Evolutionary conservation across 2,888 invertebrate genomes (phyloP), one percentile per base, ranked within the genome.

Genomic region (Melinaea marsaeus): DNA sequence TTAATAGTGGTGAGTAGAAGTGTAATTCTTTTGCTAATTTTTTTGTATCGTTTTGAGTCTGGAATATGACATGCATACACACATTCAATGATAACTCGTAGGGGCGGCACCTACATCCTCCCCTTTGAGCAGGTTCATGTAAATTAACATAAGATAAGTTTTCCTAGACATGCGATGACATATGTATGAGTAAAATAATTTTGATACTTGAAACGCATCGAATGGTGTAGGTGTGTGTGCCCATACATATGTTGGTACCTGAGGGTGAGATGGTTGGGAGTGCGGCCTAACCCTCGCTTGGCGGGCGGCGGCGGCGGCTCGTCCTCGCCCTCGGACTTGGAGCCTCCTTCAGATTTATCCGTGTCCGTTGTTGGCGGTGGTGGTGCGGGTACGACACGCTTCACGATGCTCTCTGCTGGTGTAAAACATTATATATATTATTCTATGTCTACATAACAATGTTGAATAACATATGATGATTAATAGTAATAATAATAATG

Each of bases 251-350:
- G 84, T 81, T 77, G 75, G 77, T 83, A 95, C 95, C 95, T 95
- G 86, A 96, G 91, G 70, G 96, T 97, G 87, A 98, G 93, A 91
- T 97, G 97, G 93, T 97, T 97, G 80, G 98, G 97, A 77, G 97
- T 97, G 81, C 95, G 93, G 77, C 97, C 97, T 84, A 97, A 92
- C 76, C 95, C 93, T 88, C 91, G 90, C 88, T 92, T 92, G 77
- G 87, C 84, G 59, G 92, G 90, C 75, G 94, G 93, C 81, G 86
- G 92, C 76, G 93, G 94, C 81, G 94, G 95, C 66, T 94, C 94
- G 80, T 96, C 96, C 86, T 97, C 96, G 66, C 96, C 96, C 88
- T 97, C 96, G 7, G 96, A 96, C 86, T 96, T 96, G 72, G 95
- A 94, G 72, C 95, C 95, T 57, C 94, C 93, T 83, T 94, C 94